Percentiles rank a stretch among this genome's conserved stretches.
Conservation (phyloP, 2,797 vertebrate genomes). For the Intellagama lesueurii region DNA sequence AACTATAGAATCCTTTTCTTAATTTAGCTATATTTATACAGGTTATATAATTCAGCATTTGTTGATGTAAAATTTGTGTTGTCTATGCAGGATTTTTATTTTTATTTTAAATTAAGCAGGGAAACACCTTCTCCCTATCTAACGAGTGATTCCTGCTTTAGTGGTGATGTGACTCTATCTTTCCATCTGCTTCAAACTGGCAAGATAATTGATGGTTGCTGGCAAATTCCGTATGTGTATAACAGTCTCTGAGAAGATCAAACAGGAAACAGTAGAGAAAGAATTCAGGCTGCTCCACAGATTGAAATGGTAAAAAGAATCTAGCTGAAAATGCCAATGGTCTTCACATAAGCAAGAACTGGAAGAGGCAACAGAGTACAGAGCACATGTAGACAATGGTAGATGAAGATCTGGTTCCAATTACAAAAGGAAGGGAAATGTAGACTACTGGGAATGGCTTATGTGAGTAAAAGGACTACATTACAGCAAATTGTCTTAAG, state of each 20-base stretch:
- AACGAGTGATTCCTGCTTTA: background rate
- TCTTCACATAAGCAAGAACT: accelerated
- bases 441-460: slow-evolving; percentile 16
- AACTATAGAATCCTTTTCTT: background rate
- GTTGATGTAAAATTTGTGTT: background rate
- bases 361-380: background rate
- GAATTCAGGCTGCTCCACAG: slow-evolving; percentile 17
- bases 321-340: slow-evolving; percentile 2
- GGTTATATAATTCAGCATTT: background rate
- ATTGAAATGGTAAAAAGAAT: background rate
- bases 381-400: background rate
- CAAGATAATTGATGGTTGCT: background rate
- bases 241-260: background rate
- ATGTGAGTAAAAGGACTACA: slow-evolving; percentile 11
- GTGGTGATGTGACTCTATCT: background rate
- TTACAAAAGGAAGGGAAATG: slow-evolving; percentile 26
- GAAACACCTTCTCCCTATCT: background rate
- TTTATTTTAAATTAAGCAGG: background rate
- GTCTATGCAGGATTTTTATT: background rate
- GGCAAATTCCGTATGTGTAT: background rate
- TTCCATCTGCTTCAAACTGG: slow-evolving; percentile 37
- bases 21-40: background rate
- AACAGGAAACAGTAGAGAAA: background rate
- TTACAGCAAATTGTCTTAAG: background rate
- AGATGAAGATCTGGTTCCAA: slow-evolving; percentile 23